Evolutionary conservation across 2,888 invertebrate species (phyloP).

Genomic region (Bruchidius siliquastri): DNA sequence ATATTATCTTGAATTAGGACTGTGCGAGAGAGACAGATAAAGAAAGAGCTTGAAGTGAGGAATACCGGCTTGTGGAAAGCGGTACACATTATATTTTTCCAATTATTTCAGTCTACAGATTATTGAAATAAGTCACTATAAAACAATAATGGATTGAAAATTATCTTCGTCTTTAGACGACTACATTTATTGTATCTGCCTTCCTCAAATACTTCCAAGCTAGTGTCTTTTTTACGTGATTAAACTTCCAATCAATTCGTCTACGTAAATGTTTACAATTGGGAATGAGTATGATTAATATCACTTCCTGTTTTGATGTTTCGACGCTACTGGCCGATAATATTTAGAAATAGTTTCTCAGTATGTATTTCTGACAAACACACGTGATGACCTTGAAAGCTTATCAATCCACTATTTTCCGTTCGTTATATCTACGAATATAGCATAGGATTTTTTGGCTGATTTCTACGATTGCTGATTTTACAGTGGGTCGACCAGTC

Average conservation of each 20-base stretch:
- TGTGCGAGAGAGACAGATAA: no score
- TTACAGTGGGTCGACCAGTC: no score
- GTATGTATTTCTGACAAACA: background rate
- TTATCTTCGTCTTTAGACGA: no score
- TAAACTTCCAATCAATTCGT: background rate
- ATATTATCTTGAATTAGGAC: no score
- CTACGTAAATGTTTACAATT: background rate
- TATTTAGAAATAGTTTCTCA: background rate
- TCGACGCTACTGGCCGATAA: background rate
- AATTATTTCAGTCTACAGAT: no score
- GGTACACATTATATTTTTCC: no score
- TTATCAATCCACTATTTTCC: background rate
- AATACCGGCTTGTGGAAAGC: no score
- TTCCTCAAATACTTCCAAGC: background rate
- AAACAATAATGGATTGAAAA: no score
- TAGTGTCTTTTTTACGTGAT: background rate
- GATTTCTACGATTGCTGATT: no score
- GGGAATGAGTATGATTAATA: background rate
- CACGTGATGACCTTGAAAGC: background rate
- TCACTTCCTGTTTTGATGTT: background rate
- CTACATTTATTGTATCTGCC: background rate
- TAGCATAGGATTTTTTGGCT: background rate
- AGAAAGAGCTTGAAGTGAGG: no score
- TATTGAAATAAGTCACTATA: no score
- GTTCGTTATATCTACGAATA: background rate